Percentiles rank a stretch among this genome's conserved stretches.
These are phyloP conservation scores for Merodon equestris DNA, from an alignment of 2,888 invertebrate species.

Conservation along the genomic window DNA sequence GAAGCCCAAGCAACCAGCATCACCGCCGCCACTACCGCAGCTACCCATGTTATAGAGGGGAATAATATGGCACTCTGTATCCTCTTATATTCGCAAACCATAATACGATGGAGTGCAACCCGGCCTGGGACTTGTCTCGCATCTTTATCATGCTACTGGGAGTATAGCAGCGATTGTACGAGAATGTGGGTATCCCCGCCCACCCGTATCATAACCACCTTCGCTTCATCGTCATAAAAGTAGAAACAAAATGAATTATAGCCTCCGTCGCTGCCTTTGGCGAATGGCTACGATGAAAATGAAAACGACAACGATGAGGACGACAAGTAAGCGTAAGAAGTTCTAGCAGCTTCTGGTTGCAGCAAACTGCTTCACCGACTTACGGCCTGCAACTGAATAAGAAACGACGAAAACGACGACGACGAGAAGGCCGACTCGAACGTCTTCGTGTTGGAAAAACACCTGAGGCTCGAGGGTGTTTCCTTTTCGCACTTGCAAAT, in stretches of 20 bases:
- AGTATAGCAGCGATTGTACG: background rate
- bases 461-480: conserved; percentile 53
- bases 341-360: conserved; percentile 13
- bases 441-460: conserved; percentile 36
- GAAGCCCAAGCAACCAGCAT: no score
- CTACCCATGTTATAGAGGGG: conserved; percentile 53
- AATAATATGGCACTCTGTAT: conserved; percentile 55
- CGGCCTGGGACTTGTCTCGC: conserved; percentile 9
- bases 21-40: conserved; percentile 43
- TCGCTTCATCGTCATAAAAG: conserved; percentile 48
- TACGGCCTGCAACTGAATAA: background rate
- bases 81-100: conserved; percentile 22
- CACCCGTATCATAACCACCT: conserved; percentile 30
- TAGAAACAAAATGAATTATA: conserved; percentile 62
- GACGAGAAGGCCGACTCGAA: conserved; percentile 15
- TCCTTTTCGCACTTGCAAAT: conserved; percentile 63
- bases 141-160: conserved; percentile 44
- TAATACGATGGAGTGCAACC: conserved; percentile 36
- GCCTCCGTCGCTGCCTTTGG: conserved; percentile 53
- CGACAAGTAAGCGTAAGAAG: conserved; percentile 25
- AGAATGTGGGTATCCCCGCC: conserved; percentile 28
- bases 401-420: conserved; percentile 3
- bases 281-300: conserved; percentile 17
- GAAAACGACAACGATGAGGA: conserved; percentile 13
- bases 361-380: conserved; percentile 1